Percentiles rank a stretch among this genome's conserved stretches.
phyloP scores from a whole-genome alignment of 1,140 invertebrate genomes.

The Meloidogyne hapla region DNA sequence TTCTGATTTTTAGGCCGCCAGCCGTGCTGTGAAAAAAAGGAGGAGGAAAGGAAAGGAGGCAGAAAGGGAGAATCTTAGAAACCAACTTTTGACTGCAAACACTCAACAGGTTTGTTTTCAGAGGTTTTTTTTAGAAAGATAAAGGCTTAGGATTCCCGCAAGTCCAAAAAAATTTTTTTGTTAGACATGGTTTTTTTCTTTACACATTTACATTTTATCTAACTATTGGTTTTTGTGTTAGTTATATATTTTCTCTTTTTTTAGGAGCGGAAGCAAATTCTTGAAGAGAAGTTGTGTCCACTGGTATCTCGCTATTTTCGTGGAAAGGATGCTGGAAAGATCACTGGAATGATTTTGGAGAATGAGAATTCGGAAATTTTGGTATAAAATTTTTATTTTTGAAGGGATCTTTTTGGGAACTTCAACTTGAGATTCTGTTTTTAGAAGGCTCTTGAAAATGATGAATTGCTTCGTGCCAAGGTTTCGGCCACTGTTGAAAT shows the following conservation, averaged over 20 bases:
- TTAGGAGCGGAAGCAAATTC: slow-evolving; percentile 93
- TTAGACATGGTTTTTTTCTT: too few relatives aligned
- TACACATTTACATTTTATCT: too few relatives aligned
- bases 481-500: slow-evolving; percentile 64
- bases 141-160: too few relatives aligned
- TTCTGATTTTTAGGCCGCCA: too few relatives aligned
- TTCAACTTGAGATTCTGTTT: slow-evolving; percentile 26
- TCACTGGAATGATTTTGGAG: slow-evolving; percentile 98
- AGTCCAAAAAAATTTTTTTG: too few relatives aligned
- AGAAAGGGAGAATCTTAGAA: slow-evolving; percentile 89
- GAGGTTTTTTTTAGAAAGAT: neutral
- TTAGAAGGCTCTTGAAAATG: slow-evolving; percentile 98
- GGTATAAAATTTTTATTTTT: neutral
- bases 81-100: slow-evolving; percentile 89
- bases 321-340: slow-evolving; percentile 79
- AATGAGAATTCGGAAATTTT: slow-evolving; percentile 90
- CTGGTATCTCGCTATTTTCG: slow-evolving; percentile 86
- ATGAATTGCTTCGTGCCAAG: slow-evolving; percentile 90
- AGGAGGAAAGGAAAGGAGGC: too few relatives aligned
- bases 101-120: slow-evolving; percentile 73
- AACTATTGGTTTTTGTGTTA: too few relatives aligned
- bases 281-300: slow-evolving; percentile 94
- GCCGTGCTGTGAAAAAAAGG: too few relatives aligned
- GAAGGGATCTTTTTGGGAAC: neutral
- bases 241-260: neutral